These are phyloP conservation scores for Melierax canorus DNA, from an alignment of 2,113 vertebrate species.

Conservation along the genomic window DNA sequence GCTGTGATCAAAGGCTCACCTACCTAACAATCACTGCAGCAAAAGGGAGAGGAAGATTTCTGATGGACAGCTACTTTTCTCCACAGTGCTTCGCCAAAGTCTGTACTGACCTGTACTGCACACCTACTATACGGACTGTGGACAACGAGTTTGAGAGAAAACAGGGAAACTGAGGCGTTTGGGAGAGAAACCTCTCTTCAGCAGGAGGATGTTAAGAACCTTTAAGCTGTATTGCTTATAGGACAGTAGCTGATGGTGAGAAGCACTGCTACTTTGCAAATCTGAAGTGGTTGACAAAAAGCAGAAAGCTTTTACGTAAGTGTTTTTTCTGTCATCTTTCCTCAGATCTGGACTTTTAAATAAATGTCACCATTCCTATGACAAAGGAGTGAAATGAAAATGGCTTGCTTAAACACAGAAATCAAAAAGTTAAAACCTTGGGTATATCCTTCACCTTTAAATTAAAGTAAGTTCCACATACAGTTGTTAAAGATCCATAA, in stretches of 20 bases:
- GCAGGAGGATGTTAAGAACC: background rate
- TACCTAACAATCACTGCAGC: background rate
- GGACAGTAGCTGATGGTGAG: background rate
- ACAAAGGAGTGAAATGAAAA: background rate
- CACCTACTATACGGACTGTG: background rate
- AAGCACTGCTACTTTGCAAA: background rate
- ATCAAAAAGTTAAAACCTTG: background rate
- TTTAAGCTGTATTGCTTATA: background rate
- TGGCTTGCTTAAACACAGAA: background rate
- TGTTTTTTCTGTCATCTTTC: background rate
- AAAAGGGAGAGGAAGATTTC: background rate
- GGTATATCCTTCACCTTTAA: background rate
- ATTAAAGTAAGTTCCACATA: background rate
- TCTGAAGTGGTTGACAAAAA: background rate
- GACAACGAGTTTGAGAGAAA: background rate
- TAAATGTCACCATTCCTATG: background rate
- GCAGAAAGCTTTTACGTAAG: background rate
- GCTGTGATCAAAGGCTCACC: background rate
- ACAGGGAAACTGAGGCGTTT: background rate
- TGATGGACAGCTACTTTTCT: background rate
- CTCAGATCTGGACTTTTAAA: background rate
- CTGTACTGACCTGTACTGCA: background rate
- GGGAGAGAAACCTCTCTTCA: background rate
- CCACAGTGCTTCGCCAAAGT: background rate
- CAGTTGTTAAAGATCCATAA: background rate